phyloP scores from a whole-genome alignment of 2,888 invertebrate genomes.

The Lomographa bimaculata region DNA sequence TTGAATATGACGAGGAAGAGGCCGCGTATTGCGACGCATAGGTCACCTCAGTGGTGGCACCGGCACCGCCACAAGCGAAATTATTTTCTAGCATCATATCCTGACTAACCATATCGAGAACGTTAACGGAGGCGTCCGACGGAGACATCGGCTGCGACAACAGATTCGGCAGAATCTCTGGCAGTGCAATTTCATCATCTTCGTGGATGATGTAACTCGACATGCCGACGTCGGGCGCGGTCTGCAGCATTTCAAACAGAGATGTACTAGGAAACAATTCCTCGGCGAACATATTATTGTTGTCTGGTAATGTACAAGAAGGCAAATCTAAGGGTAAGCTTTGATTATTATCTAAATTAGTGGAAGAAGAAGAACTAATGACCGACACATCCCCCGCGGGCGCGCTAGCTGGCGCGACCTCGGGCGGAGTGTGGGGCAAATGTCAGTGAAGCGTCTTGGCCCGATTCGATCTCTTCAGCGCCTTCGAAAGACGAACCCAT shows the following conservation, averaged over 20 bases:
- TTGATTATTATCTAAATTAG: constrained; percentile 11
- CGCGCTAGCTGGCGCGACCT: constrained; percentile 11
- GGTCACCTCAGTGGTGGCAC: constrained; percentile 4
- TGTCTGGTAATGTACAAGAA: constrained; percentile 4
- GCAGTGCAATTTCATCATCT: constrained; percentile 4
- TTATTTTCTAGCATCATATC: constrained; percentile 7
- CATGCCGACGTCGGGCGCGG: constrained; percentile 6
- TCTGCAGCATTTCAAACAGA: constrained; percentile 4
- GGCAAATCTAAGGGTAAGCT: constrained; percentile 9
- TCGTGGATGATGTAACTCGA: constrained; percentile 10
- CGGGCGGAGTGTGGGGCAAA: constrained; percentile 28
- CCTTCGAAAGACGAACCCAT: constrained; percentile 68
- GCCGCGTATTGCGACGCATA: constrained; percentile 2
- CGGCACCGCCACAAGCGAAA: neutral
- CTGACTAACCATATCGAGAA: constrained; percentile 11
- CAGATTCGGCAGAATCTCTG: constrained; percentile 3
- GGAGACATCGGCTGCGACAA: neutral
- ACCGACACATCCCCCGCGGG: constrained; percentile 27
- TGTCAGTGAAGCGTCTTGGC: constrained; percentile 66
- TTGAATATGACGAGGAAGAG: too few relatives aligned
- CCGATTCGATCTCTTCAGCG: constrained; percentile 66
- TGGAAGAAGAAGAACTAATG: constrained; percentile 10
- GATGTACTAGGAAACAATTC: constrained; percentile 11
- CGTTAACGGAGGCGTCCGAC: constrained; percentile 3
- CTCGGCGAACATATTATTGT: constrained; percentile 2